These are phyloP conservation scores for Pachycephala philippinensis DNA, from an alignment of 2,113 vertebrate species.

Conservation along the genomic window DNA sequence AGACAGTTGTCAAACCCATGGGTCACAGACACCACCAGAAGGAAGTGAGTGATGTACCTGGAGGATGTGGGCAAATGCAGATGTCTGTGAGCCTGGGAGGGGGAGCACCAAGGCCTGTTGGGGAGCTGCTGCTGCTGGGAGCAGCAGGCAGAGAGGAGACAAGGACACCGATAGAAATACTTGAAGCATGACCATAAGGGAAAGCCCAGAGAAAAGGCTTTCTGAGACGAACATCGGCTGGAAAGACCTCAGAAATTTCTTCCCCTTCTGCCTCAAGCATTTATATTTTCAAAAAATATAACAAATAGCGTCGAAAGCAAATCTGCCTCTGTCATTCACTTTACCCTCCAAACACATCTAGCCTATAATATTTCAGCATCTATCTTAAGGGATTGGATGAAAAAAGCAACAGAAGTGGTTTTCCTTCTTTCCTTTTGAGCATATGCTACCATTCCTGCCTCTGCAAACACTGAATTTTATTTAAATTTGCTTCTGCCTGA, in stretches of 20 bases:
- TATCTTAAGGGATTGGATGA: not conserved
- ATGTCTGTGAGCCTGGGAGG: not conserved
- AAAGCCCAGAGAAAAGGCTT: not conserved
- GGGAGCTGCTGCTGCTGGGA: not conserved
- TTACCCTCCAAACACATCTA: not conserved
- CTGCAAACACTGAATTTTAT: not conserved
- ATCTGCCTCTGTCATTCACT: not conserved
- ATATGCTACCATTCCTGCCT: not conserved
- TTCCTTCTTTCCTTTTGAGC: not conserved
- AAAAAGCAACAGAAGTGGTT: not conserved
- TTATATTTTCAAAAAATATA: not conserved
- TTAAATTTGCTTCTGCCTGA: not conserved
- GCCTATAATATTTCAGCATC: not conserved
- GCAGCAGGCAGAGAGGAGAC: not conserved
- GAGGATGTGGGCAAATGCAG: fast-evolving
- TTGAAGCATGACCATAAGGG: no score
- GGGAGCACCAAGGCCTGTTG: fast-evolving
- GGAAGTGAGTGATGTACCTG: not conserved
- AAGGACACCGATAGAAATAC: not conserved
- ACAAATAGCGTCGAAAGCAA: not conserved
- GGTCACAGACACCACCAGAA: not conserved
- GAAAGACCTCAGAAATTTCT: not conserved
- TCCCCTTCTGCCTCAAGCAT: not conserved
- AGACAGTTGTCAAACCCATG: not conserved
- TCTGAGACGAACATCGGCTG: not conserved